phyloP scores from a whole-genome alignment of 2,888 invertebrate genomes.

The Mantis religiosa region DNA sequence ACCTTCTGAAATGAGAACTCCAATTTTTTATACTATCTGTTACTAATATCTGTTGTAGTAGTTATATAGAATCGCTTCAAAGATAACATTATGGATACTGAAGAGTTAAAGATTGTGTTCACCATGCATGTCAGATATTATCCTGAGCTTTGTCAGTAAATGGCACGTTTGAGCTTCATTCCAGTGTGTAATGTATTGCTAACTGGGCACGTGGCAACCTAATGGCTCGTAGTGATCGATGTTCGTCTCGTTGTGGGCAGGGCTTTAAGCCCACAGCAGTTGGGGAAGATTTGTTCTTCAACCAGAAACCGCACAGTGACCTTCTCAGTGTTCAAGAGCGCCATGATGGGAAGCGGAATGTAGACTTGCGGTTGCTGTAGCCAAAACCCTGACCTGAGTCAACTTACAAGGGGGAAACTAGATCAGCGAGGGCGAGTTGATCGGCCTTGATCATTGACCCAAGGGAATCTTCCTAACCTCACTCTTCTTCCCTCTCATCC shows the following conservation, averaged over 20 bases:
- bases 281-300: neutral
- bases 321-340: neutral
- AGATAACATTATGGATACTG: too few relatives aligned
- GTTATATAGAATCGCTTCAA: too few relatives aligned
- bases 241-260: neutral
- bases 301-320: neutral
- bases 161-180: neutral
- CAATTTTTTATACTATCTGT: too few relatives aligned
- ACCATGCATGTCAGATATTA: too few relatives aligned
- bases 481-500: neutral
- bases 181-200: neutral
- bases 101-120: too few relatives aligned
- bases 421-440: constrained; percentile 21
- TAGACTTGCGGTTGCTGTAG: neutral
- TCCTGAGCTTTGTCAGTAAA: neutral
- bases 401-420: constrained; percentile 2
- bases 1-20: too few relatives aligned
- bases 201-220: neutral
- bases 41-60: too few relatives aligned
- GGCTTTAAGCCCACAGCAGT: neutral
- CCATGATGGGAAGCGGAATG: neutral
- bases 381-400: neutral
- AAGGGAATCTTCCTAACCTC: constrained; percentile 12
- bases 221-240: neutral
- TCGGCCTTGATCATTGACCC: constrained; percentile 29